Evolutionary conservation across 2,113 vertebrate species (phyloP), one percentile per base, ranked within the genome.

Genomic region (Lepisosteus osseus): DNA sequence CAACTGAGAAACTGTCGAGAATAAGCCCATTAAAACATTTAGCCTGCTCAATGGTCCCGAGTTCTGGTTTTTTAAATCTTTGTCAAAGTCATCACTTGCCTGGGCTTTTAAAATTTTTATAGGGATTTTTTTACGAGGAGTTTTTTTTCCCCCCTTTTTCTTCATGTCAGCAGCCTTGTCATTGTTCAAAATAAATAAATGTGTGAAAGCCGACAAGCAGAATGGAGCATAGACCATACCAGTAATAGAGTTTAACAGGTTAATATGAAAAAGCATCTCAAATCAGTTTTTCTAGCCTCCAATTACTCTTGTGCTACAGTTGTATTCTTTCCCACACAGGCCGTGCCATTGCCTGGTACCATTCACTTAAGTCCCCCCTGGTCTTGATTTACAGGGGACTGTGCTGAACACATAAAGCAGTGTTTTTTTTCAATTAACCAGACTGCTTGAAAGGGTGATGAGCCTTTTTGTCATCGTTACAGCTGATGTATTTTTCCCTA

Each of bases 11-110:
- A 85, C 79, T 82, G 79, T 83, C 84, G 91, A 87, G 87, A 77
- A 86, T 81, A 88, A 92, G 86, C 75, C 86, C 81, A 88, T 89
- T 92, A 91, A 88, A 90, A 88, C 65, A 59, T 80, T 84, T 86
- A 86, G 76, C 81, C 79, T 79, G 84, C 80, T 67, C 64, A 90
- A 81, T 76, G 85, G 79, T 83, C 86, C 84, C 81, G 73, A 68
- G 62, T 80, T 71, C 69, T 78, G 74, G 69, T 83, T 83, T 86
- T 76, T 85, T 84, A 85, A 83, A 80, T 82, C 83, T 84, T 80
- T 85, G 79, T 87, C 81, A 83, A 86, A 83, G 83, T 82, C 84
- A 86, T 79, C 70, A 80, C 69, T 83, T 76, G 75, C 69, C 72
- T 62, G 68, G 71, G 59, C 51, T 78, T 76, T 81, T 77, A 69